These are phyloP conservation scores for Lasioglossum calceatum DNA, from an alignment of 2,888 invertebrate species.

Conservation along the genomic window DNA sequence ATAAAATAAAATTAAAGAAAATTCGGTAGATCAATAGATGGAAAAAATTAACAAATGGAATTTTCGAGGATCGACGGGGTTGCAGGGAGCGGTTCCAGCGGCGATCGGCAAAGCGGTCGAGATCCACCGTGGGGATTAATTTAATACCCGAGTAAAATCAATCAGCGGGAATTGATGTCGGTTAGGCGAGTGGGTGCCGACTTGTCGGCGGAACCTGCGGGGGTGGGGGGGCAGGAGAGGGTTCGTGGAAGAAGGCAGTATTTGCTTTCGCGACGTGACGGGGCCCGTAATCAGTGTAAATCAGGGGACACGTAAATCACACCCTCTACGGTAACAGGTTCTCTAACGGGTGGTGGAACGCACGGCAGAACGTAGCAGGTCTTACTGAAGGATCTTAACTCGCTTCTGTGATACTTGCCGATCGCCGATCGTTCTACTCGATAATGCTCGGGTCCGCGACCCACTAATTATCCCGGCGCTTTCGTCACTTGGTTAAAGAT, in stretches of 20 bases:
- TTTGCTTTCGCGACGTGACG: constrained; percentile 82
- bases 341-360: constrained; percentile 79
- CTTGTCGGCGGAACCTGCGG: constrained; percentile 43
- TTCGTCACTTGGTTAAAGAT: not conserved
- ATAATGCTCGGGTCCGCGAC: not conserved
- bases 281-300: constrained; percentile 84
- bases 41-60: not conserved
- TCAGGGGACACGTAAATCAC: constrained; percentile 84
- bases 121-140: constrained; percentile 74
- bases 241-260: constrained; percentile 72
- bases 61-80: not conserved
- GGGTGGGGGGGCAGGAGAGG: constrained; percentile 16
- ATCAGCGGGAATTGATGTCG: constrained; percentile 81
- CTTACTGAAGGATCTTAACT: constrained; percentile 9
- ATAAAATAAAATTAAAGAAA: too few relatives aligned
- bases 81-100: constrained; percentile 31
- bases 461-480: not conserved
- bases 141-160: constrained; percentile 82
- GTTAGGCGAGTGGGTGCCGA: constrained; percentile 72
- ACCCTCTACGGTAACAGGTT: constrained; percentile 79
- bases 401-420: constrained; percentile 35
- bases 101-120: constrained; percentile 38
- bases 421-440: not conserved
- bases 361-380: constrained; percentile 38
- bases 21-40: not conserved